Evolutionary conservation across 2,113 vertebrate genomes (phyloP).

Genomic region (Menidia beryllina): DNA sequence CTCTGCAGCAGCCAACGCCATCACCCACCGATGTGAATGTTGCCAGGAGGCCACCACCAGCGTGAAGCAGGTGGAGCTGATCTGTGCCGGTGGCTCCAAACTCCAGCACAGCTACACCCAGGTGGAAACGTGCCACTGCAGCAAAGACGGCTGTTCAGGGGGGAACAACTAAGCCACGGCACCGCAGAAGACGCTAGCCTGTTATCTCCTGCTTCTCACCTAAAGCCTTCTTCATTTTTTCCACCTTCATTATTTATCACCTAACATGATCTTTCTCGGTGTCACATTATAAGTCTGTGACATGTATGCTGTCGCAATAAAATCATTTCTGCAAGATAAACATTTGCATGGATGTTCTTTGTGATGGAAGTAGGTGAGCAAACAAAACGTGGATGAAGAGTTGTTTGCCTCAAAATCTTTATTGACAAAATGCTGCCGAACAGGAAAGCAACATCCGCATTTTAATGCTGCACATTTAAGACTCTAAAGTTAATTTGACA

Average conservation of each 20-base stretch:
- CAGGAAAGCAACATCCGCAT: background rate
- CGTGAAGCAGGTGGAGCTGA: constrained; percentile 75
- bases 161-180: rapidly evolving
- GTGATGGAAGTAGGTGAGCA: background rate
- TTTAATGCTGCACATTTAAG: too few relatives aligned
- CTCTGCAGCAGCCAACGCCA: constrained; percentile 79
- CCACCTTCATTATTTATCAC: constrained; percentile 23
- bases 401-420: background rate
- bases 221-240: background rate
- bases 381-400: background rate
- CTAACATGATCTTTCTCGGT: background rate
- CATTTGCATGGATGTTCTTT: background rate
- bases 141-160: background rate
- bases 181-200: constrained; percentile 45
- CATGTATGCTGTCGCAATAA: constrained; percentile 29
- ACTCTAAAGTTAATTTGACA: too few relatives aligned
- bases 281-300: background rate
- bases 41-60: constrained; percentile 83
- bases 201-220: too few relatives aligned
- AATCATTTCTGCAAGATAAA: constrained; percentile 54
- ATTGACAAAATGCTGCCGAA: background rate
- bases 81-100: constrained; percentile 77
- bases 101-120: constrained; percentile 76
- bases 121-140: constrained; percentile 83
- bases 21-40: constrained; percentile 84